phyloP scores from a whole-genome alignment of 1,140 invertebrate genomes.

The Drosophila insularis region DNA sequence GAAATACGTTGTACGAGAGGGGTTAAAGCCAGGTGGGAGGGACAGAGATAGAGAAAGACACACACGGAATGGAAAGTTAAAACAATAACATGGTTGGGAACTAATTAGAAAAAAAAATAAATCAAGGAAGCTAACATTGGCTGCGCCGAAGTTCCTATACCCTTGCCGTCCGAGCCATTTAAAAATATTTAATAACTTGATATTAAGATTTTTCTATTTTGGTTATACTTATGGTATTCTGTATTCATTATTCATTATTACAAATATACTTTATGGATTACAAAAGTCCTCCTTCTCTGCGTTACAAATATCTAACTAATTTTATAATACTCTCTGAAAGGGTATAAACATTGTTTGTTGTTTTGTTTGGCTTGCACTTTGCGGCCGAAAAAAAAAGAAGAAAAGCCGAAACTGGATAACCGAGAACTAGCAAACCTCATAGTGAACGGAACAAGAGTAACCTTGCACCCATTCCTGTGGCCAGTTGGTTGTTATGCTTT shows the following conservation, averaged over 20 bases:
- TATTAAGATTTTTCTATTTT: too few relatives aligned
- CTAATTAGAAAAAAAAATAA: constrained; percentile 68
- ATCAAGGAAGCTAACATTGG: too few relatives aligned
- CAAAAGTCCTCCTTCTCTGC: too few relatives aligned
- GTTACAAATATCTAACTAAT: too few relatives aligned
- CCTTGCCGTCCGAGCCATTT: too few relatives aligned
- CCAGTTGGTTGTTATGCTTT: constrained; percentile 31
- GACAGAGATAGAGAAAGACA: too few relatives aligned
- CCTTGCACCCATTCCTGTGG: constrained; percentile 26
- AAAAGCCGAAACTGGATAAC: constrained; percentile 23
- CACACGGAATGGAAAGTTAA: neutral
- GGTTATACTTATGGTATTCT: too few relatives aligned
- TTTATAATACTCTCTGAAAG: too few relatives aligned
- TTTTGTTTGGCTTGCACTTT: constrained; percentile 19
- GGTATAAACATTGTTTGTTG: constrained; percentile 32
- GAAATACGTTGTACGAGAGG: neutral
- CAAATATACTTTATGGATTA: too few relatives aligned
- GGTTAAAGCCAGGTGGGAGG: neutral
- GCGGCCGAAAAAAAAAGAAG: constrained; percentile 27
- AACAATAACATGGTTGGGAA: constrained; percentile 54
- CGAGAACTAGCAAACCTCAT: constrained; percentile 26
- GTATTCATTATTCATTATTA: too few relatives aligned
- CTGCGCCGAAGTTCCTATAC: too few relatives aligned
- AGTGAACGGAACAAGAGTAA: constrained; percentile 13
- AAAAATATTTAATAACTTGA: too few relatives aligned